Evolutionary conservation across 2,888 invertebrate genomes (phyloP), one percentile per base, ranked within the genome.

Genomic region (Halictus ligatus): DNA sequence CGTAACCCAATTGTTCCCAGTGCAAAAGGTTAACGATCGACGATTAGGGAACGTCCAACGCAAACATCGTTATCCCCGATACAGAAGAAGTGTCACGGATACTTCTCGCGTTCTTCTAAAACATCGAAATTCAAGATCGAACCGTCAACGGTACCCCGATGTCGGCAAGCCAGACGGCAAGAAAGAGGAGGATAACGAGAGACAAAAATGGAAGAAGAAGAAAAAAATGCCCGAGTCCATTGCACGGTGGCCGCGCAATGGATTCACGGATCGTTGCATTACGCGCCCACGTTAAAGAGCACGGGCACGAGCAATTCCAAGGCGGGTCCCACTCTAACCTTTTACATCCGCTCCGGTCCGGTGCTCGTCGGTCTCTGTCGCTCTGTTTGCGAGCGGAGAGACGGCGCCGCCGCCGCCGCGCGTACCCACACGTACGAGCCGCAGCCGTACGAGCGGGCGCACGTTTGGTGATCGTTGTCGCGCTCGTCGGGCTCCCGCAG

Each of bases 241-340:
- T 86, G 79, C 84, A 86, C 84, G 81, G 86, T 86, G 86, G 82
- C 84, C 83, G 82, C 83, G 88, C 87, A 80, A 83, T 87, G 88
- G 85, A 79, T 87, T 87, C 83, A 85, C 83, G 88, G 84, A 89
- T 88, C 86, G 82, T 74, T 81, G 89, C 81, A 84, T 89, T 83
- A 80, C 89, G 87, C 82, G 85, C 87, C 88, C 85, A 85, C 85
- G 84, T 89, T 80, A 87, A 89, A 84, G 86, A 88, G 83, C 81
- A 77, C 80, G 79, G 79, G 85, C 84, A 80, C 90, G 88, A 88
- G 86, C 87, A 78, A 86, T 85, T 91, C 86, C 87, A 84, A 89
- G 91, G 85, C 88, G 87, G 88, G 87, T 87, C 86, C 85, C 87
- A 78, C 91, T 89, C 83, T 89, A 91, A 89, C 87, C 91, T 90